Percentiles rank a stretch among this genome's conserved stretches.
phyloP scores from a whole-genome alignment of 2,113 vertebrate species.

The Dasypus novemcinctus region DNA sequence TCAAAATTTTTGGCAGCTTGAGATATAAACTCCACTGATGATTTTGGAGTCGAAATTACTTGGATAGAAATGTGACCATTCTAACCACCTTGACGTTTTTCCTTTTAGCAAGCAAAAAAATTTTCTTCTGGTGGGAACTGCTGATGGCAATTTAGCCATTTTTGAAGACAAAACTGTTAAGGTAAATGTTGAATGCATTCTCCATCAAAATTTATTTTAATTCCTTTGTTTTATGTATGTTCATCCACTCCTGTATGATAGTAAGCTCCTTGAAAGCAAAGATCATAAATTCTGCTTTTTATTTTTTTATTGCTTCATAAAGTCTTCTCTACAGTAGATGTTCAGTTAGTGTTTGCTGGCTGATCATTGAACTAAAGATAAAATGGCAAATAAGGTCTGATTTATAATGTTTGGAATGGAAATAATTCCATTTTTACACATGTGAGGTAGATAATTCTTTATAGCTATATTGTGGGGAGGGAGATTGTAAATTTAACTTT shows the following conservation, averaged over 20 bases:
- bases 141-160: slow-evolving; percentile 90
- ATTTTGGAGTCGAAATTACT: neutral
- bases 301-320: neutral
- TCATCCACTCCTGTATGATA: neutral
- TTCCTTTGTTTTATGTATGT: neutral
- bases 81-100: slow-evolving; percentile 49
- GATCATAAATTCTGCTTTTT: neutral
- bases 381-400: neutral
- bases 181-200: slow-evolving; percentile 82
- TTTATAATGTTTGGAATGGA: neutral
- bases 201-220: slow-evolving; percentile 33
- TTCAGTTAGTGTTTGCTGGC: neutral
- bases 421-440: neutral
- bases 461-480: slow-evolving; percentile 6
- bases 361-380: neutral
- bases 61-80: neutral
- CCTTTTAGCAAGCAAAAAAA: slow-evolving; percentile 90
- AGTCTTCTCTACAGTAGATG: neutral
- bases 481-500: neutral
- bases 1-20: neutral
- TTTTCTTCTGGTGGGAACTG: slow-evolving; percentile 94
- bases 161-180: slow-evolving; percentile 93
- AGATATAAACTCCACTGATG: neutral
- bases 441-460: neutral
- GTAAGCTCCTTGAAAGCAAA: neutral